phyloP scores from a whole-genome alignment of 1,140 invertebrate genomes.

The Telenomus remus region DNA sequence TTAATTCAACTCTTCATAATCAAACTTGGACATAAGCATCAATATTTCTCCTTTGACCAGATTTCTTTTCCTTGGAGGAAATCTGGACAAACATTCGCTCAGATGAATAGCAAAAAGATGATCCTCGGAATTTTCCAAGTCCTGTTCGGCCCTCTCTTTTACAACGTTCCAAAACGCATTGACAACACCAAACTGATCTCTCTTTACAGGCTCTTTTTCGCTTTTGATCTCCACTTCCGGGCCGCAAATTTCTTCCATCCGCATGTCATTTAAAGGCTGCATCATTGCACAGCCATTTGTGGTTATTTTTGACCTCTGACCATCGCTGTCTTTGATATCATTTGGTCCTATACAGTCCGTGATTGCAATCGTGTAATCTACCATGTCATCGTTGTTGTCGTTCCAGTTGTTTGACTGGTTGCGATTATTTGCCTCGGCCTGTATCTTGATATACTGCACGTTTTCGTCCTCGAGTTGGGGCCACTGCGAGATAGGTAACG shows the following conservation, averaged over 20 bases:
- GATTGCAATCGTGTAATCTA: not conserved
- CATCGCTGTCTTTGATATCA: too few species aligned
- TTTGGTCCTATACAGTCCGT: too few species aligned
- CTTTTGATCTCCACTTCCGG: not conserved
- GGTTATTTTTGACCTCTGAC: too few species aligned
- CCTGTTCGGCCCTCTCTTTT: not conserved
- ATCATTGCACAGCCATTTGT: too few species aligned
- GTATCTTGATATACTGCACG: slow-evolving; percentile 7
- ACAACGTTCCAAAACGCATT: slow-evolving; percentile 17
- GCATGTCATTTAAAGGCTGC: not conserved
- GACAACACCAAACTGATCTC: slow-evolving; percentile 1
- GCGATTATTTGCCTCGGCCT: not conserved
- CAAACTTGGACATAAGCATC: slow-evolving; percentile 38
- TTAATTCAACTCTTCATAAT: slow-evolving; percentile 19
- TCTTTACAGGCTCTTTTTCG: not conserved
- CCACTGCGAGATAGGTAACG: slow-evolving; percentile 13
- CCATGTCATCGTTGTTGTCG: not conserved
- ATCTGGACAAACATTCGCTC: slow-evolving; percentile 34
- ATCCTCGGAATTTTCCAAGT: slow-evolving; percentile 11
- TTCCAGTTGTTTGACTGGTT: slow-evolving; percentile 1
- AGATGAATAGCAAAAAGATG: slow-evolving; percentile 30
- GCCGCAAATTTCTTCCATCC: not conserved
- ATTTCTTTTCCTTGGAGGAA: slow-evolving; percentile 39
- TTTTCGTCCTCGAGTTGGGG: slow-evolving; percentile 8
- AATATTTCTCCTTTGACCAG: slow-evolving; percentile 46